These are phyloP conservation scores for Phycodurus eques DNA, from an alignment of 2,113 vertebrate species.

Conservation along the genomic window DNA sequence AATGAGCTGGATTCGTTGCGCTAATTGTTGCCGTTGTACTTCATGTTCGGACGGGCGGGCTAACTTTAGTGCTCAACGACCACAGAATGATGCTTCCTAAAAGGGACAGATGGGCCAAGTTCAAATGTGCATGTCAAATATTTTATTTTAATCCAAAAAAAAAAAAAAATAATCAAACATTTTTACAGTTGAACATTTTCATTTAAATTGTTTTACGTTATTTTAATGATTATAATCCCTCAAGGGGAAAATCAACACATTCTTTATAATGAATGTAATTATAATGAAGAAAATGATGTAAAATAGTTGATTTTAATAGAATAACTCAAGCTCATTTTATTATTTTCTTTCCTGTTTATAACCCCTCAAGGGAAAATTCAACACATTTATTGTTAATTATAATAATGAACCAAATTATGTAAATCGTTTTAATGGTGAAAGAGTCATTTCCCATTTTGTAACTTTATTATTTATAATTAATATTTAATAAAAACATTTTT, in stretches of 20 bases:
- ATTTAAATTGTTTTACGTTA: neutral
- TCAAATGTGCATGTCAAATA: neutral
- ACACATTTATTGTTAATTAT: neutral
- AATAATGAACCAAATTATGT: neutral
- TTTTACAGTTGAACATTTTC: neutral
- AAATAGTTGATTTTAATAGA: neutral
- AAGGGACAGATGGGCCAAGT: neutral
- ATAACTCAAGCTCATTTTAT: neutral
- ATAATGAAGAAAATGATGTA: neutral
- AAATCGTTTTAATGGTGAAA: neutral
- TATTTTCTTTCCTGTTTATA: neutral
- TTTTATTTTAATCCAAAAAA: neutral
- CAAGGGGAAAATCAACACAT: neutral
- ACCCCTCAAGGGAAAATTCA: neutral
- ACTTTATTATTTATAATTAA: neutral
- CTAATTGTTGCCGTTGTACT: neutral
- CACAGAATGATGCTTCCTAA: neutral
- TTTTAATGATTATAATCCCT: neutral
- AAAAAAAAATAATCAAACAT: neutral
- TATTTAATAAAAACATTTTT: neutral
- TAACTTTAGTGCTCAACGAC: neutral
- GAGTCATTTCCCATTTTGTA: neutral
- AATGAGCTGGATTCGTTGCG: neutral
- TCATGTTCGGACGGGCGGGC: neutral
- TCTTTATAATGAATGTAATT: too few relatives aligned